Base-by-base conservation (phyloP, 2,888 invertebrate species). In the Drosophila yooni region DNA sequence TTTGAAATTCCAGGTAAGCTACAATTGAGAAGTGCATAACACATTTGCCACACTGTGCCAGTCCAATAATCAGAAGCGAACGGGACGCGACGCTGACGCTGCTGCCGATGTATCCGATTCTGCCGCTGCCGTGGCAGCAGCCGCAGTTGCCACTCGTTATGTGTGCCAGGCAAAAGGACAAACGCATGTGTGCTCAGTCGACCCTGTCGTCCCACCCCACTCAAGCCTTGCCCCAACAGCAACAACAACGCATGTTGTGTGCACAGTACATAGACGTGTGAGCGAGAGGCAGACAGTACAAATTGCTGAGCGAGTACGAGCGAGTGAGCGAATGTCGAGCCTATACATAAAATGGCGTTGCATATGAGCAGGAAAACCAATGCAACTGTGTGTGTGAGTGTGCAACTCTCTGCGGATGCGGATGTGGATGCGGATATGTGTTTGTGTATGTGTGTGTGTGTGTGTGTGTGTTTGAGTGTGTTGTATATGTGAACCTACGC, bases 121-220 rank as follows among this genome's bases (percentile, higher is more conserved):
- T 63, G 64, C 54, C 65, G 66, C 52, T 52, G 57, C 29, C 29
- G 70, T 50, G 46, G 64, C 56, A 43, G 58, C 50, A 21, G 66
- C 50, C 43, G 54, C 74, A 25, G 63, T 66, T 52, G 70, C 79
- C 52, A 54, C 40, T 68, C 43, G 84, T 79, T 85, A 89, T 89
- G 76, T 85, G 84, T 89, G 84, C 84, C 84, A 89, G 85, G 85
- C 88, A 85, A 85, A 85, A 89, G 85, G 88, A 89, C 85, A 85
- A 87, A 89, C 81, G 78, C 77, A 79, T 78, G 78, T 80, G 65
- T 76, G 78, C 53, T 66, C 78, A 75, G 80, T 64, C 80, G 80
- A 75, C 77, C 77, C 76, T 75, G 70, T 64, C 76, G 60, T 69
- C 57, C 67, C 71, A 62, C 68, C 58, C 40, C 43, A 43, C 21